These are phyloP conservation scores for Sipha flava DNA, from an alignment of 1,140 invertebrate species.

Conservation along the genomic window DNA sequence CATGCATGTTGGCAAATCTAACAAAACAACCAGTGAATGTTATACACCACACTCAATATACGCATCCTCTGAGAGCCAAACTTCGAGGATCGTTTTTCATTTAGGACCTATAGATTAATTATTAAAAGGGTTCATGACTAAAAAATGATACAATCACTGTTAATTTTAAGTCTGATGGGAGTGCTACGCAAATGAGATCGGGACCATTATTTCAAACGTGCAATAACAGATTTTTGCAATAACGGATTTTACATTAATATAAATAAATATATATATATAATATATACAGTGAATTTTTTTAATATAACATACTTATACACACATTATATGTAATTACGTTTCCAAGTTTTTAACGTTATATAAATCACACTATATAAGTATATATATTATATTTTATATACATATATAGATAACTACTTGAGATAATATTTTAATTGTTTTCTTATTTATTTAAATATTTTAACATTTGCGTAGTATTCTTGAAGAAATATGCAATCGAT, in stretches of 20 bases:
- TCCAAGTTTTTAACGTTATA: too few species aligned
- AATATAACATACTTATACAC: too few species aligned
- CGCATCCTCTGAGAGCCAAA: slow-evolving; percentile 31
- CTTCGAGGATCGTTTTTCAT: slow-evolving; percentile 36
- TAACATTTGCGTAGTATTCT: slow-evolving; percentile 8
- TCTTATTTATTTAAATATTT: background rate
- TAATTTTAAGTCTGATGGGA: slow-evolving; percentile 25
- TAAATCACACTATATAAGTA: too few species aligned
- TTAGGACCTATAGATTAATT: background rate
- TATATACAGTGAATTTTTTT: too few species aligned
- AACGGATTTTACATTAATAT: background rate
- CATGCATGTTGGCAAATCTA: slow-evolving; percentile 53
- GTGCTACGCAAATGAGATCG: slow-evolving; percentile 18
- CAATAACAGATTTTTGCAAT: background rate
- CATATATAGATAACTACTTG: background rate
- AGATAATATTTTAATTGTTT: background rate
- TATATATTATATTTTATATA: too few species aligned
- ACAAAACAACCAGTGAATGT: slow-evolving; percentile 53
- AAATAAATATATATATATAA: too few species aligned
- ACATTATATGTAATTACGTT: too few species aligned
- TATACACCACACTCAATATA: slow-evolving; percentile 34
- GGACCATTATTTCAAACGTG: slow-evolving; percentile 24
- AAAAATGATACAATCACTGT: slow-evolving; percentile 19
- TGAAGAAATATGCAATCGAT: slow-evolving; percentile 3
- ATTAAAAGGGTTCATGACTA: background rate